Percentiles rank a stretch among this genome's conserved stretches.
Evolutionary conservation across 2,888 invertebrate species (phyloP).

Genomic region (Neoaliturus tenellus): DNA sequence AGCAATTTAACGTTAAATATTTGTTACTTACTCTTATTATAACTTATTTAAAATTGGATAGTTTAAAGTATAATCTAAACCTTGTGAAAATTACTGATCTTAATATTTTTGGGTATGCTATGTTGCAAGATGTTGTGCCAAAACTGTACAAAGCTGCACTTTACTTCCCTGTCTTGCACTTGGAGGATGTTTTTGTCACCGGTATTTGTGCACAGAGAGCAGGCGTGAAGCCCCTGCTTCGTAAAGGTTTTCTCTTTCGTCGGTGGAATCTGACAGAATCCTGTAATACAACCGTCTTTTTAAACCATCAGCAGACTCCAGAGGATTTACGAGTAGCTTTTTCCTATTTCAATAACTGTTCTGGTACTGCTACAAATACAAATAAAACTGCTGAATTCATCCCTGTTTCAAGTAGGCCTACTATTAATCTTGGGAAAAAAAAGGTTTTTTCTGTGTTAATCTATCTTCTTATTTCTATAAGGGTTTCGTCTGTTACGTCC

Average conservation of each 20-base stretch:
- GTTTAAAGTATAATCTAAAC: no score
- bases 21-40: no score
- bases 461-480: no score
- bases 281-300: conserved; percentile 71
- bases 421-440: no score
- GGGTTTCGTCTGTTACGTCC: no score
- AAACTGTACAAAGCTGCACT: conserved; percentile 82
- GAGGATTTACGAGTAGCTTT: conserved; percentile 66
- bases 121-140: conserved; percentile 81
- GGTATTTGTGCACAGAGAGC: conserved; percentile 82
- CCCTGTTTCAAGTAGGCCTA: no score
- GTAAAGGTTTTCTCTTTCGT: conserved; percentile 79
- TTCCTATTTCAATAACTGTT: conserved; percentile 68
- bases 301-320: conserved; percentile 76
- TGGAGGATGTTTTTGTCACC: conserved; percentile 89
- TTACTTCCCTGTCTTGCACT: conserved; percentile 82
- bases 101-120: conserved; percentile 85
- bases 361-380: conserved; percentile 59
- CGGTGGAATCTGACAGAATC: conserved; percentile 70
- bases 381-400: no score
- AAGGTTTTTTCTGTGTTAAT: no score
- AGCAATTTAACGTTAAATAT: no score
- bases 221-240: conserved; percentile 77
- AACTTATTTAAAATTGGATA: no score
- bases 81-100: no score